phyloP scores from a whole-genome alignment of 2,113 vertebrate species.

The Gadus macrocephalus region DNA sequence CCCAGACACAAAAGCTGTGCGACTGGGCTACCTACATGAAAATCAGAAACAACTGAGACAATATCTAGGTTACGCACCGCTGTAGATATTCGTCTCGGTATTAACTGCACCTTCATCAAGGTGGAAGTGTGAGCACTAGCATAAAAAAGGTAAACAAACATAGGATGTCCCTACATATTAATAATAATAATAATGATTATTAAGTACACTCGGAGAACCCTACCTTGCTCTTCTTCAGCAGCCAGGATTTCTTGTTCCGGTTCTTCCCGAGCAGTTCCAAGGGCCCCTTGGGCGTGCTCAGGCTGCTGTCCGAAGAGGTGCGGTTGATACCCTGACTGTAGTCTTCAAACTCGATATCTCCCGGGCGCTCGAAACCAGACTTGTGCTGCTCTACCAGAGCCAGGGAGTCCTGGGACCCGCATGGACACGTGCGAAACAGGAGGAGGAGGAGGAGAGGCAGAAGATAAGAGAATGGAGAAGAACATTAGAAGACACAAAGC shows the following conservation, averaged over 20 bases:
- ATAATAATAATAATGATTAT: too few species aligned
- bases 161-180: too few species aligned
- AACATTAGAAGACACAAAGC: neutral
- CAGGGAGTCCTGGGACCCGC: slow-evolving; percentile 74
- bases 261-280: slow-evolving; percentile 75
- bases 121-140: too few species aligned
- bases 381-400: slow-evolving; percentile 84
- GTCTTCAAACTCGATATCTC: slow-evolving; percentile 87
- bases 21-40: too few species aligned
- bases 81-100: too few species aligned
- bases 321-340: slow-evolving; percentile 88
- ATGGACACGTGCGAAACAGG: slow-evolving; percentile 11
- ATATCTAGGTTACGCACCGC: too few species aligned
- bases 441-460: neutral
- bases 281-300: slow-evolving; percentile 78
- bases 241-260: slow-evolving; percentile 81
- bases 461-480: neutral
- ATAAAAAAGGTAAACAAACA: too few species aligned
- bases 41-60: too few species aligned
- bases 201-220: slow-evolving; percentile 15
- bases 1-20: too few species aligned
- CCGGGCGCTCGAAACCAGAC: slow-evolving; percentile 84
- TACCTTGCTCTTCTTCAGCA: slow-evolving; percentile 90
- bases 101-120: too few species aligned
- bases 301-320: slow-evolving; percentile 81